A percentile compares a stretch with the other conserved stretches of the same genome.
These are phyloP conservation scores for Indri indri DNA, from an alignment of 2,113 vertebrate genomes.

Conservation along the genomic window DNA sequence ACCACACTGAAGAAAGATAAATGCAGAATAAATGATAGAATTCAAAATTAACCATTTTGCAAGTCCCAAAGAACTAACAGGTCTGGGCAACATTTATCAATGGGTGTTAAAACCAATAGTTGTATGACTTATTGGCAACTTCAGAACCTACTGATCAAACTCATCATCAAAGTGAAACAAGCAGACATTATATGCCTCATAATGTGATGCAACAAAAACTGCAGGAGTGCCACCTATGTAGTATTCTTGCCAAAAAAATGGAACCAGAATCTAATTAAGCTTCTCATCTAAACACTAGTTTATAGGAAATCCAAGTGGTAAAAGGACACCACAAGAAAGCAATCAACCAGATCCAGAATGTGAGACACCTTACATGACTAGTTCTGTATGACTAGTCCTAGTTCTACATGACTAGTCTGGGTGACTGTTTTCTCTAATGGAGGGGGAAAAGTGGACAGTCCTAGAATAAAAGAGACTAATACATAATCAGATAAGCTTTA, in stretches of 20 bases:
- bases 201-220: background rate
- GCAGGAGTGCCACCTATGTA: background rate
- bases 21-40: background rate
- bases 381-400: background rate
- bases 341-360: background rate
- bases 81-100: background rate
- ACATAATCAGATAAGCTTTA: background rate
- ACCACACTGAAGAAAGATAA: background rate
- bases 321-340: background rate
- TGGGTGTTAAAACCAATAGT: background rate
- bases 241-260: background rate
- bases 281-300: background rate
- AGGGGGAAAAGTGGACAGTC: background rate
- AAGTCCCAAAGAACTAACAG: background rate
- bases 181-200: background rate
- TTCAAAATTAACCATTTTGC: background rate
- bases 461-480: background rate
- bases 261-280: background rate
- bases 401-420: background rate
- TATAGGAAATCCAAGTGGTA: background rate
- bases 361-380: background rate
- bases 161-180: background rate
- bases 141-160: background rate
- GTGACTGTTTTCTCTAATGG: background rate
- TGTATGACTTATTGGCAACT: background rate